Percentiles rank a stretch among this genome's conserved stretches.
These are phyloP conservation scores for Clivina fossor DNA, from an alignment of 2,888 invertebrate genomes.

Conservation along the genomic window DNA sequence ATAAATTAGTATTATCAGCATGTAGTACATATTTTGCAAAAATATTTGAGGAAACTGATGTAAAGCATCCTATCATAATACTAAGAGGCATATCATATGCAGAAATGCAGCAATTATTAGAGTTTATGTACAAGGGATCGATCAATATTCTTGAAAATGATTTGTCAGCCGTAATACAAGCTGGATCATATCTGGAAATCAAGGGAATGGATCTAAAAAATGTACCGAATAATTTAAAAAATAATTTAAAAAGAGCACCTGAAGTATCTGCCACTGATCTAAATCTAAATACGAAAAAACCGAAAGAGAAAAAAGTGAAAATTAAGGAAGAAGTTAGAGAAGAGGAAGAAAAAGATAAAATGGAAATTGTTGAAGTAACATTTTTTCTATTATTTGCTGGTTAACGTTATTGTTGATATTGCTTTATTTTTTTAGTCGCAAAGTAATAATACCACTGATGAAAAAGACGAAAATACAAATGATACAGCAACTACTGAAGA, in stretches of 20 bases:
- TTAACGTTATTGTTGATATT: background rate
- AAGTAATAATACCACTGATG: background rate
- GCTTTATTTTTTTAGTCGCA: background rate
- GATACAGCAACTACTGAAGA: background rate
- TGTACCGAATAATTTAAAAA: slow-evolving; percentile 18
- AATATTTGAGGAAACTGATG: slow-evolving; percentile 28
- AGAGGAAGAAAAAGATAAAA: slow-evolving; percentile 1
- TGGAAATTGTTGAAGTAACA: background rate
- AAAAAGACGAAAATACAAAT: background rate
- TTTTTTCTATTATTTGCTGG: background rate
- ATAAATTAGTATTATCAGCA: slow-evolving; percentile 25
- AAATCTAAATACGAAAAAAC: slow-evolving; percentile 6
- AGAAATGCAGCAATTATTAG: slow-evolving; percentile 25
- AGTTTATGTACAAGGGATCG: slow-evolving; percentile 29
- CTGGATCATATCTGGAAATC: slow-evolving; percentile 26
- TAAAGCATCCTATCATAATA: slow-evolving; percentile 21
- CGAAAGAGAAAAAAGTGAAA: slow-evolving; percentile 2
- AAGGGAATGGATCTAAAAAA: slow-evolving; percentile 31
- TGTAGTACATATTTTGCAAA: slow-evolving; percentile 29
- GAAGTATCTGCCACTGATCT: background rate
- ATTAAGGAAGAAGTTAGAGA: background rate
- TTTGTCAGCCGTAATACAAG: slow-evolving; percentile 22
- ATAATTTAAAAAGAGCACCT: background rate
- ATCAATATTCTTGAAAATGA: slow-evolving; percentile 27
- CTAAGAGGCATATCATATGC: slow-evolving; percentile 18